Conservation (phyloP, 92 coral and sea anemone species). For the Epizoanthus ramosus region DNA sequence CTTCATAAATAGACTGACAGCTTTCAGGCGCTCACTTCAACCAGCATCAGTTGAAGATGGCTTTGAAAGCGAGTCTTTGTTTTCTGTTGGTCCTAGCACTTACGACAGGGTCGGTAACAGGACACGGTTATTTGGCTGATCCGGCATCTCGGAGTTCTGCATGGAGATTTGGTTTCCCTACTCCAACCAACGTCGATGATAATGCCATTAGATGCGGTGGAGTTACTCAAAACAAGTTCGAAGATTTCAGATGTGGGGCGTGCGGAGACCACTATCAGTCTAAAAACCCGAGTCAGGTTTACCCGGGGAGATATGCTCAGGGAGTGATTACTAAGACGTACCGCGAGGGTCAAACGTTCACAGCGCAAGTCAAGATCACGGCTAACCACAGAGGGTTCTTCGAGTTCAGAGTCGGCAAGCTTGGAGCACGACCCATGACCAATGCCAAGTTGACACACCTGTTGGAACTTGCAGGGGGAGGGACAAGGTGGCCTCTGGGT, state of each 20-base stretch:
- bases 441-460: constrained; percentile 71
- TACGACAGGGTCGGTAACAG: background rate
- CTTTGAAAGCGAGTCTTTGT: too few species aligned
- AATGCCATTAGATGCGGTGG: constrained; percentile 26
- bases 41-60: too few species aligned
- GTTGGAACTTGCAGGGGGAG: constrained; percentile 58
- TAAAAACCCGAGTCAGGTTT: too few species aligned
- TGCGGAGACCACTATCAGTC: constrained; percentile 17
- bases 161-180: constrained; percentile 27
- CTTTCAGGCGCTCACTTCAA: too few species aligned
- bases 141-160: constrained; percentile 27
- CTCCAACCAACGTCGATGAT: constrained; percentile 10
- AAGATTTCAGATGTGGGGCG: constrained; percentile 25
- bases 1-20: too few species aligned
- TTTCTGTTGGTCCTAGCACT: too few species aligned
- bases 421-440: constrained; percentile 75
- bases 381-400: constrained; percentile 82
- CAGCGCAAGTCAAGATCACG: constrained; percentile 59
- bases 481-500: constrained; percentile 32
- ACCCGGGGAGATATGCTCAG: too few species aligned
- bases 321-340: background rate
- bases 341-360: constrained; percentile 6
- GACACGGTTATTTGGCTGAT: constrained; percentile 18
- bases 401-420: constrained; percentile 75
- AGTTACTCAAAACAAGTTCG: constrained; percentile 3